Evolutionary conservation across 2,113 vertebrate genomes (phyloP).

Genomic region (Archilochus colubris): DNA sequence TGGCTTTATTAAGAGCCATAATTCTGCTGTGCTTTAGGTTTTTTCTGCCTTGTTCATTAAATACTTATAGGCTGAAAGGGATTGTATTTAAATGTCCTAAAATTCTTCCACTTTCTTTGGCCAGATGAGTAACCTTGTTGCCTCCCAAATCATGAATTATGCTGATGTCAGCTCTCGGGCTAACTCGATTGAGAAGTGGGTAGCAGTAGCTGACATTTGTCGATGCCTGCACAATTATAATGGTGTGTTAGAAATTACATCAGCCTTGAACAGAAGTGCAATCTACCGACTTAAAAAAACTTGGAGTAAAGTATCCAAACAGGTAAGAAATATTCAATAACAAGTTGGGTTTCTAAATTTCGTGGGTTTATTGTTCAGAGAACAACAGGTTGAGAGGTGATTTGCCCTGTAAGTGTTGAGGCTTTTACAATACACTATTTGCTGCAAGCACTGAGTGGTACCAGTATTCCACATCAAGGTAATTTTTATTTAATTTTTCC

Average conservation of each 20-base stretch:
- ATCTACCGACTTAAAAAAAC: conserved; percentile 99
- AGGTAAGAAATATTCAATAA: conserved; percentile 73
- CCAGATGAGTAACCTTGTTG: conserved; percentile 99
- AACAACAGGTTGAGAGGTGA: neutral
- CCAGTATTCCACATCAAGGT: neutral
- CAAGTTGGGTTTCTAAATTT: neutral
- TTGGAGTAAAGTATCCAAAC: conserved; percentile 96
- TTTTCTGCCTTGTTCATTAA: neutral
- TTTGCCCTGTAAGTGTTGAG: neutral
- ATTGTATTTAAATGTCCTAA: neutral
- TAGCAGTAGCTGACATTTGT: conserved; percentile 96
- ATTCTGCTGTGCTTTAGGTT: neutral
- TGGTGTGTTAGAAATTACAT: conserved; percentile 95
- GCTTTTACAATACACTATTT: neutral
- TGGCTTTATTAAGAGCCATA: neutral
- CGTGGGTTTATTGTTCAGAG: rapidly evolving
- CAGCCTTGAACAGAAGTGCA: conserved; percentile 97
- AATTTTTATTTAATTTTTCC: neutral
- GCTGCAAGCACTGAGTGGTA: neutral
- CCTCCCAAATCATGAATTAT: conserved; percentile 97
- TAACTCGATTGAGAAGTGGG: conserved; percentile 96
- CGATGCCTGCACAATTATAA: conserved; percentile 98
- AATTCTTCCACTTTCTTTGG: neutral
- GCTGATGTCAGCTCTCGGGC: conserved; percentile 90
- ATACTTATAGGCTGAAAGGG: neutral